Evolutionary conservation across 2,888 invertebrate genomes (phyloP), one percentile per base, ranked within the genome.

Genomic region (Lumbricus terrestris): DNA sequence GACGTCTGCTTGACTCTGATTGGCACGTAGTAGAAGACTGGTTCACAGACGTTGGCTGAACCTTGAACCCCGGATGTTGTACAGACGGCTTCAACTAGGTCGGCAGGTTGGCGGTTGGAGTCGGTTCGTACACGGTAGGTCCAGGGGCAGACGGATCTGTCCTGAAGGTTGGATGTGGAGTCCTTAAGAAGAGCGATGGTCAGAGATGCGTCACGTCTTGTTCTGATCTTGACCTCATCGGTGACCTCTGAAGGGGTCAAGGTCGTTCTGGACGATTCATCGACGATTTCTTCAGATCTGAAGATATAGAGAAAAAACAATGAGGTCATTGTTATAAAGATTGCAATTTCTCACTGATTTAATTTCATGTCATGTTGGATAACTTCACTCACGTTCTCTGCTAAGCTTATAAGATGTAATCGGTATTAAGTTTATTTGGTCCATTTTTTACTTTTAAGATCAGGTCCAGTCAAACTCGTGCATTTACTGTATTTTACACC

Each of bases 91-190:
- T 38, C 38, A 33, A 38, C 33, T 13, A 88, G 88, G 29, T 88
- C 88, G 13, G 88, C 88, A 29, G 88, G 88, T 15, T n/a, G 42
- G 29, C 88, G 11, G 29, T 40, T 37, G 38, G 33, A 33, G 88
- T 88, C 47, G 42, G n/a, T 47, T 34, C 0, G 33, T 4, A 18
- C 13, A 38, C 40, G 18, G 34, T 88, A 38, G 3, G 47, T 34
- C 88, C 88, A 88, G 20, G 42, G 88, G 11, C 88, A 88, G 34
- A 85, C 85, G 85, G 85, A 34, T 85, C 85, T 16, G 85, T 85
- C 23, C 85, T 85, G 85, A 35, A 85, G 85, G 85, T 85, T 85
- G 35, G 85, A 85, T 34, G 37, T 85, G 35, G 85, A 85, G 37
- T 85, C 85, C 85, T 85, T 20, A 23, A 85, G 34, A 8, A 83